phyloP scores from a whole-genome alignment of 2,888 invertebrate species.

The Morpho achilles region DNA sequence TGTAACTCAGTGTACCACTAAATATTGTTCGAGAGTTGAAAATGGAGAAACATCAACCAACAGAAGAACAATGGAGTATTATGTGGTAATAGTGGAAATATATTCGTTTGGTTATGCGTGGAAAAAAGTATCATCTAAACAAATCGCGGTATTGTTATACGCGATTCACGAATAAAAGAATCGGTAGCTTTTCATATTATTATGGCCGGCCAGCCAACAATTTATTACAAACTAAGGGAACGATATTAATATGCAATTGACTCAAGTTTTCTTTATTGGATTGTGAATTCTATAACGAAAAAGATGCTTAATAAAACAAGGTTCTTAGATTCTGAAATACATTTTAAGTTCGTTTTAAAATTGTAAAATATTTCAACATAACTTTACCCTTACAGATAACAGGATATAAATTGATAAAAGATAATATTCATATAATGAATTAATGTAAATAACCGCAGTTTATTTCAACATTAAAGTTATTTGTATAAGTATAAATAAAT shows the following conservation, averaged over 20 bases:
- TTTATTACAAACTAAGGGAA: slow-evolving; percentile 29
- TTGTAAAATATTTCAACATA: too few relatives aligned
- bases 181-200: slow-evolving; percentile 44
- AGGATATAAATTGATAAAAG: too few relatives aligned
- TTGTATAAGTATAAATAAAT: too few relatives aligned
- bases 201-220: slow-evolving; percentile 36
- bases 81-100: slow-evolving; percentile 79
- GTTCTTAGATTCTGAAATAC: too few relatives aligned
- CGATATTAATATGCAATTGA: slow-evolving; percentile 26
- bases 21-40: slow-evolving; percentile 60
- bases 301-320: too few relatives aligned
- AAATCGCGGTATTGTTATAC: slow-evolving; percentile 73
- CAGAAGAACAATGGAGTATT: slow-evolving; percentile 76
- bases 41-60: slow-evolving; percentile 72
- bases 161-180: slow-evolving; percentile 53
- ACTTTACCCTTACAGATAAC: too few relatives aligned
- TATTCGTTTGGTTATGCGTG: slow-evolving; percentile 71
- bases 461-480: too few relatives aligned
- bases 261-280: slow-evolving; percentile 6
- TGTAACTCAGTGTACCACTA: slow-evolving; percentile 65
- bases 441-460: too few relatives aligned
- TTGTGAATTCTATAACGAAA: background rate
- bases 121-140: slow-evolving; percentile 72
- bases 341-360: too few relatives aligned
- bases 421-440: too few relatives aligned